A percentile compares a stretch with the other conserved stretches of the same genome.
These are phyloP conservation scores for Lysandra bellargus DNA, from an alignment of 2,888 invertebrate genomes.

Conservation along the genomic window DNA sequence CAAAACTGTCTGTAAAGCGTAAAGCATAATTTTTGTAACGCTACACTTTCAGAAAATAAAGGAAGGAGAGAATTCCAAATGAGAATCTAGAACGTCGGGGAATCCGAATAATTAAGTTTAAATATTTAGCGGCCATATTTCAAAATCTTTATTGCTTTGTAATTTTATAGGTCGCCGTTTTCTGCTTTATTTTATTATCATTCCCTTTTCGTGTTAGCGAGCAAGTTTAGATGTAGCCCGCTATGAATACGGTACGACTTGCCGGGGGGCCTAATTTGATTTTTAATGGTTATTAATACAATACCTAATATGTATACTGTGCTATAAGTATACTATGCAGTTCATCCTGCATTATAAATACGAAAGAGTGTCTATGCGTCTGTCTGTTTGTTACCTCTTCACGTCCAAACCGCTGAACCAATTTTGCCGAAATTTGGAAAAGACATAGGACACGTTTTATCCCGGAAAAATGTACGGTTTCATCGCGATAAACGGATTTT, in stretches of 20 bases:
- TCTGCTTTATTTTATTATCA: constrained; percentile 19
- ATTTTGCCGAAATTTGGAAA: too few relatives aligned
- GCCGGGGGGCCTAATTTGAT: neutral
- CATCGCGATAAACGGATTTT: too few relatives aligned
- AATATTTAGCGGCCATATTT: constrained; percentile 26
- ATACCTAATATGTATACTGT: too few relatives aligned
- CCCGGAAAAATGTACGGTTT: too few relatives aligned
- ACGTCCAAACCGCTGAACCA: too few relatives aligned
- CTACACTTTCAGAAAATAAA: constrained; percentile 21
- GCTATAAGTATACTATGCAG: too few relatives aligned
- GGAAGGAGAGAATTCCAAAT: constrained; percentile 21
- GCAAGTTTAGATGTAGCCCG: neutral
- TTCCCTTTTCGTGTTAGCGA: neutral
- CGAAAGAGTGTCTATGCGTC: too few relatives aligned
- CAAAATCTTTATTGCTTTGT: constrained; percentile 23
- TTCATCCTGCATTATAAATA: too few relatives aligned
- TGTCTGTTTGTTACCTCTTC: too few relatives aligned
- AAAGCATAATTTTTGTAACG: constrained; percentile 14
- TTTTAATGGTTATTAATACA: too few relatives aligned
- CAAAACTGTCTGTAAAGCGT: neutral
- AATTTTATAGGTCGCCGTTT: constrained; percentile 15
- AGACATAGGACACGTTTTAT: too few relatives aligned
- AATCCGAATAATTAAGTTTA: constrained; percentile 28
- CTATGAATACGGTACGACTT: neutral
- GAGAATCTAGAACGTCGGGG: constrained; percentile 24